Percentiles rank a stretch among this genome's conserved stretches.
These are phyloP conservation scores for Vulpes ferrilata DNA, from an alignment of 2,113 vertebrate genomes.

Conservation along the genomic window DNA sequence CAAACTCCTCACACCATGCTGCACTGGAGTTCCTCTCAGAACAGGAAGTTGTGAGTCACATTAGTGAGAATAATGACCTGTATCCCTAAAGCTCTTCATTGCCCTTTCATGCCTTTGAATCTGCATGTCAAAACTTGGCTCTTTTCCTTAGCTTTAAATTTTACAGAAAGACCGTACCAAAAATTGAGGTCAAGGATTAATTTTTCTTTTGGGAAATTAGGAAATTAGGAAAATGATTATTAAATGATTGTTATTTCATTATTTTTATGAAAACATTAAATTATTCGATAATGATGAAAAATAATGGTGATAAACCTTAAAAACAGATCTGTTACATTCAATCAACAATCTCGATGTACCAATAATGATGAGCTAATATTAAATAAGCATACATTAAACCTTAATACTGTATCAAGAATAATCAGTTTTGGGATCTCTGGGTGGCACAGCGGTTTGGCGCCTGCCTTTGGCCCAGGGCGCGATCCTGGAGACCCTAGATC, in stretches of 20 bases:
- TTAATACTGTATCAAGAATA: neutral
- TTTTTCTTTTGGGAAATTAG: slow-evolving; percentile 7
- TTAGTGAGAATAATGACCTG: neutral
- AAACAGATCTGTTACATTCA: neutral
- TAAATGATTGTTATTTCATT: neutral
- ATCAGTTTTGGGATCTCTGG: neutral
- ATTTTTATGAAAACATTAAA: neutral
- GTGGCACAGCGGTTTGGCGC: too few relatives aligned
- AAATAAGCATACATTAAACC: slow-evolving; percentile 32
- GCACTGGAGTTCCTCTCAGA: neutral
- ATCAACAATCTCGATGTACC: neutral
- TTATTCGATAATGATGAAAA: neutral
- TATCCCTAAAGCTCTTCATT: neutral
- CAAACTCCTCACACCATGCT: accelerated
- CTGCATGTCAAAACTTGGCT: neutral
- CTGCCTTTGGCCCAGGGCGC: too few relatives aligned
- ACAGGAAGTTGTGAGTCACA: neutral
- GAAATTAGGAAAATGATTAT: neutral
- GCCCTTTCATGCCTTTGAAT: neutral
- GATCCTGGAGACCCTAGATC: too few relatives aligned
- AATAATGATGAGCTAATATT: neutral
- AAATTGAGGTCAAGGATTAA: neutral
- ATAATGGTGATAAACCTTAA: neutral
- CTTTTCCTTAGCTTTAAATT: slow-evolving; percentile 24
- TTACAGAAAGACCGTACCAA: neutral